Evolutionary conservation across 2,113 vertebrate species (phyloP).

Genomic region (Ciconia boyciana): DNA sequence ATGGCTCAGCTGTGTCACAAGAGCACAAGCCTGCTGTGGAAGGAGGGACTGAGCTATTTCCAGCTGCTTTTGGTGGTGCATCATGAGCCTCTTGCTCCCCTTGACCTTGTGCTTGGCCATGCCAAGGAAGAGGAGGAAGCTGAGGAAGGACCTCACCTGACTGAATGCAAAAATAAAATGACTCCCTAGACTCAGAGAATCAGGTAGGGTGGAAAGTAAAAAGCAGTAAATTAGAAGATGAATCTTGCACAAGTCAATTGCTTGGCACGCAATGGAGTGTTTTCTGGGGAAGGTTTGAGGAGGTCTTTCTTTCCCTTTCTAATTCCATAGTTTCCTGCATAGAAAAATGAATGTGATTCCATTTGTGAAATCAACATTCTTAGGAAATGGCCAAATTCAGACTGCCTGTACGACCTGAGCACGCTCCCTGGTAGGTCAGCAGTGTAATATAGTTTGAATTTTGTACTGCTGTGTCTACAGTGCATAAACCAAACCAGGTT

Average conservation of each 20-base stretch:
- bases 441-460: neutral
- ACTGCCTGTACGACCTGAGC: neutral
- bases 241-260: neutral
- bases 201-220: neutral
- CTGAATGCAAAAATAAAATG: neutral
- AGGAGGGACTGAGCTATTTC: neutral
- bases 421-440: neutral
- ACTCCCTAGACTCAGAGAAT: neutral
- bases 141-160: neutral
- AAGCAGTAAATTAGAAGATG: neutral
- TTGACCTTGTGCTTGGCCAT: too few relatives aligned
- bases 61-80: neutral
- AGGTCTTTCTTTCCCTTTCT: neutral
- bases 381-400: neutral
- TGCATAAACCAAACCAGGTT: neutral
- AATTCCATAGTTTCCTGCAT: neutral
- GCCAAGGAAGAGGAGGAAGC: neutral
- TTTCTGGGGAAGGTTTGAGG: neutral
- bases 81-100: accelerated
- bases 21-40: neutral
- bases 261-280: neutral
- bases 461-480: neutral
- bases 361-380: neutral
- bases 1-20: neutral
- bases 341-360: neutral